Evolutionary conservation across 2,888 invertebrate genomes (phyloP), one percentile per base, ranked within the genome.

Genomic region (Seira sanloemensis): DNA sequence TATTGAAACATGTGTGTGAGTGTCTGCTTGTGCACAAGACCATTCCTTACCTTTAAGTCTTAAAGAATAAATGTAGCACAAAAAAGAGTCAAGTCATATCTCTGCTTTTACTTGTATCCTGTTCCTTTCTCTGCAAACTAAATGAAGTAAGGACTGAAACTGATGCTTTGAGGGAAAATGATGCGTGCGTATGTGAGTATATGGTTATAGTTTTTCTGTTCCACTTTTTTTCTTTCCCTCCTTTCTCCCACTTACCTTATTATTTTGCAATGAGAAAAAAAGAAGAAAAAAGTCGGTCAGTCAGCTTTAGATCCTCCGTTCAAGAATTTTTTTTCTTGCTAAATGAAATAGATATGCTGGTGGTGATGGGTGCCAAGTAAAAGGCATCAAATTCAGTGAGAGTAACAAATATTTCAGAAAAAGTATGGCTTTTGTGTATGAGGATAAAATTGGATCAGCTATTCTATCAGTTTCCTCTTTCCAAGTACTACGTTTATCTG

Each of bases 361-460:
- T 68, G 73, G 79, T 79, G 79, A 74, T 74, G 75, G 75, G 75
- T 81, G 81, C 81, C 81, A 81, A 81, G 75, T 65, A 66, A 71
- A 69, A 69, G 37, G 37, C 71, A 24, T 66, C 74, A 37, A 37
- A 37, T 37, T 37, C 37, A 37, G 37, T 37, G 37, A 37, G 37
- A 67, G 54, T 62, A 77, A 76, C 62, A 72, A 27, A 37, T 12
- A 37, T 37, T 37, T 4, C 37, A 12, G 37, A 37, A 37, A 37
- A 37, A 37, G 12, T 12, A 37, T 37, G 37, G 4, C 37, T 37
- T 12, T 37, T 12, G 66, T 66, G 76, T 69, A 81, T 81, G 75
- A 69, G n/a, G 37, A 71, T 77, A 67, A 82, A 82, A 82, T 77
- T 82, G 71, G 82, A 82, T 82, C 82, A 76, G 75, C 62, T 62